Percentiles rank a stretch among this genome's conserved stretches.
These are phyloP conservation scores for Enteromius viviparus DNA, from an alignment of 2,797 vertebrate genomes.

Conservation along the genomic window DNA sequence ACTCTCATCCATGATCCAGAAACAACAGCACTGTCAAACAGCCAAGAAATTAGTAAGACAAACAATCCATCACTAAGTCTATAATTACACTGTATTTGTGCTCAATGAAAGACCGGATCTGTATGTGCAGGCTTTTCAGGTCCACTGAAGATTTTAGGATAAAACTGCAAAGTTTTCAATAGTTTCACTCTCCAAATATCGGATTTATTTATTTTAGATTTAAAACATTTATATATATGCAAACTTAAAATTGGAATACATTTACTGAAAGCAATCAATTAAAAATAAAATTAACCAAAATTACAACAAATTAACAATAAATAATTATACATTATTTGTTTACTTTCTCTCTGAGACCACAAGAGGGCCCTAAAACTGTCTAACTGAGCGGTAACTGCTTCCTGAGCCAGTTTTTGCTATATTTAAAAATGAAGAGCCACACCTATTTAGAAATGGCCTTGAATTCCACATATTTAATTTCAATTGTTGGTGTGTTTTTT, in stretches of 20 bases:
- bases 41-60: constrained; percentile 76
- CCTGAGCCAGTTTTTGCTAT: not conserved
- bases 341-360: not conserved
- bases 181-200: too few relatives aligned
- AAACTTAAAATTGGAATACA: not conserved
- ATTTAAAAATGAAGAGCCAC: not conserved
- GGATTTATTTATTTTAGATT: not conserved
- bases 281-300: not conserved
- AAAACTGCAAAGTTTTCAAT: not conserved
- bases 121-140: not conserved
- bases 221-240: not conserved
- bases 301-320: not conserved
- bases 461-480: not conserved
- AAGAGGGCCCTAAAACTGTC: not conserved
- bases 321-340: not conserved
- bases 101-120: not conserved
- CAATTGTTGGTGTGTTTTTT: not conserved
- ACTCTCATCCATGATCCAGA: constrained; percentile 74
- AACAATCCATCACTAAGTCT: not conserved
- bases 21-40: constrained; percentile 85
- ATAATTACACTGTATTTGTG: not conserved
- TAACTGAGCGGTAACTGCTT: not conserved
- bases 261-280: not conserved
- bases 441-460: not conserved
- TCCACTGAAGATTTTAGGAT: not conserved